These are phyloP conservation scores for Dicycla oo DNA, from an alignment of 2,888 invertebrate genomes.

Conservation along the genomic window DNA sequence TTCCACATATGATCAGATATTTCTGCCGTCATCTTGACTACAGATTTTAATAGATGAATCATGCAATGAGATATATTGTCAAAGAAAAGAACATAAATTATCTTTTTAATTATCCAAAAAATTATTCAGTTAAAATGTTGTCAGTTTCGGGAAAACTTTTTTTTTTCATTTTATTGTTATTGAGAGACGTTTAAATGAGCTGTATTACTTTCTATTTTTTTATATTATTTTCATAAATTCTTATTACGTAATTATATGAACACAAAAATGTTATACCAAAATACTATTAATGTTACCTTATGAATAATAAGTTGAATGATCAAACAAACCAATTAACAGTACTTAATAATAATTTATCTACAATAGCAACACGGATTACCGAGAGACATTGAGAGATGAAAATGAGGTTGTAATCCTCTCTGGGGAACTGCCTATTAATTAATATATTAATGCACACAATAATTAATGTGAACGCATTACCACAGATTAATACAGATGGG, in stretches of 20 bases:
- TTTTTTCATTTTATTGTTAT: no score
- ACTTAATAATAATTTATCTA: constrained; percentile 48
- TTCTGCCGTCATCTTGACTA: no score
- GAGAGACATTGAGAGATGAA: constrained; percentile 59
- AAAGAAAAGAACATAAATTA: background rate
- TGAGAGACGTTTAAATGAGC: no score
- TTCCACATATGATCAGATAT: no score
- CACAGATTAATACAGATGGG: no score
- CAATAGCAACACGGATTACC: constrained; percentile 44
- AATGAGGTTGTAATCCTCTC: constrained; percentile 45
- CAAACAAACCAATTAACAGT: constrained; percentile 50
- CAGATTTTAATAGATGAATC: no score
- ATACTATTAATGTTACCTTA: constrained; percentile 2
- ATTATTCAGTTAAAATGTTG: no score
- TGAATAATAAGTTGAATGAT: constrained; percentile 31
- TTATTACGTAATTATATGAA: no score
- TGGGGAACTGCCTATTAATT: constrained; percentile 16
- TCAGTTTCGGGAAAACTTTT: no score
- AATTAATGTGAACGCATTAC: constrained; percentile 9
- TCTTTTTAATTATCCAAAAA: background rate
- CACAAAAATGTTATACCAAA: no score
- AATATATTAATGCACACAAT: constrained; percentile 13
- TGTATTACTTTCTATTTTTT: no score
- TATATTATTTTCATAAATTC: no score
- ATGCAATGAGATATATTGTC: background rate